Base-by-base conservation (phyloP, 2,888 invertebrate genomes). In the Rotaria magnacalcarata region DNA sequence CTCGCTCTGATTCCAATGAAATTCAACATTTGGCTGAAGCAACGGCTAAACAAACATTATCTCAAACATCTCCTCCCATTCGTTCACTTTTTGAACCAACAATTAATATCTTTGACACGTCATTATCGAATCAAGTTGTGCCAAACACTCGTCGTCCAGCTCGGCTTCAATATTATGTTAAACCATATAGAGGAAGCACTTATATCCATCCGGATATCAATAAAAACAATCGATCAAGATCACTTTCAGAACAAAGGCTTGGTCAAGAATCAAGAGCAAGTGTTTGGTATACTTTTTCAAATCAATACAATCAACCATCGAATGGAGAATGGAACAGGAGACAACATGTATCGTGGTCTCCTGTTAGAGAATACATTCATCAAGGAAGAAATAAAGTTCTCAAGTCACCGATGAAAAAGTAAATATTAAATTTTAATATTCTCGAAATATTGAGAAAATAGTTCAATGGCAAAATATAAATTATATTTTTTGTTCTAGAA, bases 291-390 rank as follows among this genome's bases (percentile, higher is more conserved):
- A 67, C 67, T 19, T 67, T 67, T 67, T 16, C 67, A 67, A 67
- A 67, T 67, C 67, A 67, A 67, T 41, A 16, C 11, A 41, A 11
- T 34, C 67, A 34, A 19, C 34, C 34, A 19, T 6, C 19, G 19
- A 34, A 19, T 19, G n/a, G 67, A 34, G 34, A 11, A 7, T 19
- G 16, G 8, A 67, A 67, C 24, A 14, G 34, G 7, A 34, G 16
- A 41, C 67, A 80, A 80, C 80, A 80, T 80, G 16, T 80, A 47
- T 80, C 80, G n/a, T 80, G 80, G 80, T 80, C 80, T 24, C 80
- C 80, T 14, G 80, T 80, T 14, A 43, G 80, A 47, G 80, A 47
- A 80, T 47, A 80, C 5, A 80, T 80, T 47, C 24, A 80, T 80
- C 47, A 47, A 14, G 80, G 47, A 80, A 43, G 24, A 80, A 47